Percentiles rank a stretch among this genome's conserved stretches.
phyloP scores from a whole-genome alignment of 1,140 invertebrate species.

The Drosophila sp. region DNA sequence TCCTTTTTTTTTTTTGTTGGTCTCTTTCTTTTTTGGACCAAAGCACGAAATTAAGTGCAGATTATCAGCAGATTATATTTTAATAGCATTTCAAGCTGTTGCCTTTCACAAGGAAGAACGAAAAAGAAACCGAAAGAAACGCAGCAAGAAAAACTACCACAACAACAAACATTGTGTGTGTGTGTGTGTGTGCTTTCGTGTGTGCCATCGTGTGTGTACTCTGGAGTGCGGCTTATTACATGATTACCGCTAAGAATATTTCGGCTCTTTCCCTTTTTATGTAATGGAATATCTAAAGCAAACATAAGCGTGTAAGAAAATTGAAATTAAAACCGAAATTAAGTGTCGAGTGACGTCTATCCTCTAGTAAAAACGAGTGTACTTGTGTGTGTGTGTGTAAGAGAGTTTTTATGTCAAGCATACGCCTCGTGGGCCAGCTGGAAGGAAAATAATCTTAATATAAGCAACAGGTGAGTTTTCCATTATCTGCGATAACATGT shows the following conservation, averaged over 20 bases:
- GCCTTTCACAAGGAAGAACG: conserved; percentile 43
- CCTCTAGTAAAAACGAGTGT: neutral
- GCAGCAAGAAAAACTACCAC: conserved; percentile 24
- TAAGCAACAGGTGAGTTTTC: conserved; percentile 1
- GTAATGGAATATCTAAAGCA: conserved; percentile 37
- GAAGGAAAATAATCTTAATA: neutral
- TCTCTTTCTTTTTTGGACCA: conserved; percentile 36
- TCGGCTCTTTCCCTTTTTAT: conserved; percentile 21
- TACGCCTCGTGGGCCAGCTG: conserved; percentile 25
- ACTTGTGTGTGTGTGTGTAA: conserved; percentile 26
- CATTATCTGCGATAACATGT: neutral
- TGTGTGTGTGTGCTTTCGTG: conserved; percentile 21
- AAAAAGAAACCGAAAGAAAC: conserved; percentile 18
- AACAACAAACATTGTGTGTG: conserved; percentile 31
- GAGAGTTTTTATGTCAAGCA: conserved; percentile 45
- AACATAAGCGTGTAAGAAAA: conserved; percentile 64
- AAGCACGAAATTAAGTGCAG: conserved; percentile 78
- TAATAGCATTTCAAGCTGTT: conserved; percentile 81
- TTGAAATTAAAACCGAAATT: conserved; percentile 70
- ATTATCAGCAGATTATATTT: conserved; percentile 81
- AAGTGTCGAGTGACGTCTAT: conserved; percentile 59
- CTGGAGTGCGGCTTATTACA: conserved; percentile 73
- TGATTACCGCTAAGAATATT: conserved; percentile 55
- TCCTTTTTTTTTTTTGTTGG: conserved; percentile 16
- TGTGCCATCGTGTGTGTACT: conserved; percentile 34